These are phyloP conservation scores for Cricetomys ansorgei DNA, from an alignment of 2,113 vertebrate genomes.

Conservation along the genomic window DNA sequence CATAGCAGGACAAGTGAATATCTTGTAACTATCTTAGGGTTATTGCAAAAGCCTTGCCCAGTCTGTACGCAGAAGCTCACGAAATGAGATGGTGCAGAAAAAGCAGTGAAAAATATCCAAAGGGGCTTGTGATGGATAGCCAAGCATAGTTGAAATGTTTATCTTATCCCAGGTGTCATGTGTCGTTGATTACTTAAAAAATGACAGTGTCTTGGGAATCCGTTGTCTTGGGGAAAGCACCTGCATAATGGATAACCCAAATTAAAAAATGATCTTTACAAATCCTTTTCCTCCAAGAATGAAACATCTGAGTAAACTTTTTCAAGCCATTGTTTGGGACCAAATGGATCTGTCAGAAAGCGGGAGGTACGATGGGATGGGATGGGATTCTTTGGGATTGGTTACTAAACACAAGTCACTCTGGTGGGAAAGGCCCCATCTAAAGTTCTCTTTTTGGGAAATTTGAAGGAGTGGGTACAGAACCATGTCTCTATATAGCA, in stretches of 20 bases:
- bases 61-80: neutral
- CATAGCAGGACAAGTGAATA: neutral
- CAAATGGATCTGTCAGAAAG: slow-evolving; percentile 6
- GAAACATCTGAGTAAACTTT: neutral
- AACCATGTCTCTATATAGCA: neutral
- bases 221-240: neutral
- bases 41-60: slow-evolving; percentile 22
- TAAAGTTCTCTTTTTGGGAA: neutral
- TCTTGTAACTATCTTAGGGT: slow-evolving; percentile 57
- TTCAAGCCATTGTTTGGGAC: neutral
- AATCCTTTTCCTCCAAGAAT: neutral
- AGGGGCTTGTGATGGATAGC: neutral
- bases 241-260: neutral
- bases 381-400: neutral
- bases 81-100: slow-evolving; percentile 14
- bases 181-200: slow-evolving; percentile 29
- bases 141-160: neutral
- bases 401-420: neutral
- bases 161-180: neutral
- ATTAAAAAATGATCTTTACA: neutral
- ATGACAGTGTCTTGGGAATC: neutral
- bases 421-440: neutral
- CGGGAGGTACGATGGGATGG: neutral
- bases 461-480: neutral
- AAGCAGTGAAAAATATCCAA: neutral